Evolutionary conservation across 2,888 invertebrate species (phyloP), one percentile per base, ranked within the genome.

Genomic region (Bombyx huttoni): DNA sequence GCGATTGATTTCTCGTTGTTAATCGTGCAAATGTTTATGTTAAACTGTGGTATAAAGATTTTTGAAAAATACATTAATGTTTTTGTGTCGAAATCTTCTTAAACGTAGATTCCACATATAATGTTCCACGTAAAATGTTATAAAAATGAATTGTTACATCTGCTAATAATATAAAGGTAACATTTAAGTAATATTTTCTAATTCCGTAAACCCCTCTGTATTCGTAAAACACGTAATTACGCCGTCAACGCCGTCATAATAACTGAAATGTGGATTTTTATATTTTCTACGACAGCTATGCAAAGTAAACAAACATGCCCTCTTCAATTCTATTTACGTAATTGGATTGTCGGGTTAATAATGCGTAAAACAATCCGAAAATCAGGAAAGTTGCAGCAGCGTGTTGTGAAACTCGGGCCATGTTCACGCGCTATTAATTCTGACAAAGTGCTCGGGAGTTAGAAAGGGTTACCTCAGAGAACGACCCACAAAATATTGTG

Each of bases 341-440:
- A 88, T 88, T 87, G 84, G 62, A 81, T 84, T 83, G 88, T 74
- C 73, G 72, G 79, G 76, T 83, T 86, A 87, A 88, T 84, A 84
- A 85, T 79, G 83, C 86, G 86, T 82, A 78, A 85, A 86, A 87
- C 85, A 86, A 85, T 85, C 79, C 74, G 68, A 73, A 78, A 81
- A 80, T 79, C 79, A 75, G 81, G 78, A 84, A 83, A 86, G 73
- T 76, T 69, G 71, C 63, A 62, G 67, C 73, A 65, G 65, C 63
- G 63, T 64, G 62, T 70, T 63, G 74, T 67, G 71, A 68, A 61
- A 63, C 64, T 74, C 68, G 69, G 61, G 61, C 63, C 63, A 67
- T 71, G 70, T 85, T 86, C 73, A 84, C 83, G 88, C 78, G 74
- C 69, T 82, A 81, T 88, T 86, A 86, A 87, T 80, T 73, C 78